Percentiles rank a stretch among this genome's conserved stretches.
phyloP scores from a whole-genome alignment of 2,113 vertebrate genomes.

The Saccopteryx bilineata region DNA sequence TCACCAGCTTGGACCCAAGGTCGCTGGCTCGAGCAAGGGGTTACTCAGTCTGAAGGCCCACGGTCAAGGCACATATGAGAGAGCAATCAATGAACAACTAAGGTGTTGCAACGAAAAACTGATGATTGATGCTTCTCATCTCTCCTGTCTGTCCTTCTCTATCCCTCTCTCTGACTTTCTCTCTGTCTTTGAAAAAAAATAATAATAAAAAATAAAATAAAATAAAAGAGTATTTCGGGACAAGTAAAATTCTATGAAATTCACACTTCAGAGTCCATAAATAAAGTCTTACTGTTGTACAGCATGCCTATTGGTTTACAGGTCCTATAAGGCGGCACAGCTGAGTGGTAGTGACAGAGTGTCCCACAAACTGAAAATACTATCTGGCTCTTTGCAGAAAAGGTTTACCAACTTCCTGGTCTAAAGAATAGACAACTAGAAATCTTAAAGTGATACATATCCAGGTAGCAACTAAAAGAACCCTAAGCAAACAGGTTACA shows the following conservation, averaged over 20 bases:
- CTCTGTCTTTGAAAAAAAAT: too few species aligned
- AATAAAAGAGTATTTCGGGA: background rate
- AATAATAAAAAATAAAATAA: too few species aligned
- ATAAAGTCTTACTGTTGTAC: background rate
- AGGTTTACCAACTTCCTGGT: fast-evolving
- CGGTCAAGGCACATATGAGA: too few species aligned
- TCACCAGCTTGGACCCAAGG: too few species aligned
- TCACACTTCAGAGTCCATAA: background rate
- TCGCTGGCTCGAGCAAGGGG: too few species aligned
- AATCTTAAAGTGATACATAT: background rate
- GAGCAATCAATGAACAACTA: too few species aligned
- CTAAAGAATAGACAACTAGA: background rate
- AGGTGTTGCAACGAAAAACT: too few species aligned
- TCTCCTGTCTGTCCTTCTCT: too few species aligned
- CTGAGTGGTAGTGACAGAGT: background rate
- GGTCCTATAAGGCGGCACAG: fast-evolving
- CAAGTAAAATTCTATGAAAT: background rate
- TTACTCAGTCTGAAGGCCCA: too few species aligned
- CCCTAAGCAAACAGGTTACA: background rate
- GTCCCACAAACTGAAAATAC: background rate
- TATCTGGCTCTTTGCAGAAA: background rate
- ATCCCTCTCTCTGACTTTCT: too few species aligned
- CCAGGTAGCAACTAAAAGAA: background rate
- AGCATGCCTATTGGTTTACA: fast-evolving
- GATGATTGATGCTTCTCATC: too few species aligned